phyloP scores from a whole-genome alignment of 2,113 vertebrate genomes.

The Leiothrix lutea region DNA sequence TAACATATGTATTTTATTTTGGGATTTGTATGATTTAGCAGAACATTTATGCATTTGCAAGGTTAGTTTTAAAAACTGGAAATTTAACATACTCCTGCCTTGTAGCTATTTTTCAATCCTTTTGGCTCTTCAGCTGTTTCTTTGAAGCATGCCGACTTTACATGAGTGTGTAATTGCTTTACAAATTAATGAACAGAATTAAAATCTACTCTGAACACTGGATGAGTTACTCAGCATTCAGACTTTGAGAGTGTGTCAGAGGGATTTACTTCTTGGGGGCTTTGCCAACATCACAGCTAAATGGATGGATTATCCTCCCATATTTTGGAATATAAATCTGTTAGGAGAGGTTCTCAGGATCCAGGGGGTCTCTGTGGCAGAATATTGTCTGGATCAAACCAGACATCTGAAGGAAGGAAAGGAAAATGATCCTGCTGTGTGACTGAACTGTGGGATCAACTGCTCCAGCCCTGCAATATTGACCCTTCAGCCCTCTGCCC shows the following conservation, averaged over 20 bases:
- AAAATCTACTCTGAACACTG: not conserved
- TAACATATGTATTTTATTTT: not conserved
- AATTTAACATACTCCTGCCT: not conserved
- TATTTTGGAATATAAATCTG: not conserved
- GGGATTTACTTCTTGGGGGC: not conserved
- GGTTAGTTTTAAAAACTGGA: not conserved
- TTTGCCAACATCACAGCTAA: not conserved
- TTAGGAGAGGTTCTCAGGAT: not conserved
- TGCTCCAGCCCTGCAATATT: accelerated
- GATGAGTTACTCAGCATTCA: not conserved
- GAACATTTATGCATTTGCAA: not conserved
- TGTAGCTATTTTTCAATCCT: not conserved
- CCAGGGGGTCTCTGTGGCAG: not conserved
- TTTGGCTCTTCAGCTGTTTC: not conserved
- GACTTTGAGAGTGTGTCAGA: not conserved
- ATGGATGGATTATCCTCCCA: not conserved
- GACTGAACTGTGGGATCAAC: not conserved
- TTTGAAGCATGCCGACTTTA: not conserved
- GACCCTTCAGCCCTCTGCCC: not conserved
- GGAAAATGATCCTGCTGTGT: not conserved
- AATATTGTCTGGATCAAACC: accelerated
- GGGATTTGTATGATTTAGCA: not conserved
- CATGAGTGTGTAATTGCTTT: not conserved
- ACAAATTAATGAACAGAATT: constrained; percentile 21
- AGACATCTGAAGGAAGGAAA: not conserved